Conservation (phyloP, 1,140 invertebrate genomes). For the Batillaria attramentaria region DNA sequence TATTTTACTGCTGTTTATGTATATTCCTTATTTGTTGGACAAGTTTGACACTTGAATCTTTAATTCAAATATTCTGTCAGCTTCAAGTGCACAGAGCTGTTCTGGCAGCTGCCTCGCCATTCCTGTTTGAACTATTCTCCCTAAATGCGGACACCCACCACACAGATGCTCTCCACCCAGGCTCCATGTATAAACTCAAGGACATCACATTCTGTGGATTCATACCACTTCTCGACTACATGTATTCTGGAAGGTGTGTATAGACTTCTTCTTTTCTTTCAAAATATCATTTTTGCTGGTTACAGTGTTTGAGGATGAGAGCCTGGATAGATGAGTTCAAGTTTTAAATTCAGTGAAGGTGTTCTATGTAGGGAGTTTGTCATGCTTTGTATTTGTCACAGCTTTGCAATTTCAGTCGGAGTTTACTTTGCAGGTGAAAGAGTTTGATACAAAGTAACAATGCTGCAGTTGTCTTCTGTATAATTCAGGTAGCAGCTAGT, state of each 20-base stretch:
- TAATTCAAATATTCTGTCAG: background rate
- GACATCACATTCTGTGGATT: conserved; percentile 80
- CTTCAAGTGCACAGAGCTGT: conserved; percentile 84
- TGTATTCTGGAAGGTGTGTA: conserved; percentile 80
- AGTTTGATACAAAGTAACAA: too few species aligned
- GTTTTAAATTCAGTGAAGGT: too few species aligned
- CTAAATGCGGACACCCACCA: conserved; percentile 40
- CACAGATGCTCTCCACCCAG: background rate
- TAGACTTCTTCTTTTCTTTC: background rate
- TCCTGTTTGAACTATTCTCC: conserved; percentile 84
- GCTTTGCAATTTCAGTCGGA: too few species aligned
- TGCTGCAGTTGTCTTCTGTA: too few species aligned
- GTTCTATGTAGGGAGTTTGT: too few species aligned
- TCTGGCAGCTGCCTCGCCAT: conserved; percentile 82
- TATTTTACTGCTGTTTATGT: background rate
- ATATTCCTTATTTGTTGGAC: background rate
- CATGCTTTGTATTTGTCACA: too few species aligned
- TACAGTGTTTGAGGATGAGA: too few species aligned
- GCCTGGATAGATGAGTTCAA: too few species aligned
- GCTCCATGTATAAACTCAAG: conserved; percentile 71
- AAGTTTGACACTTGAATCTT: background rate
- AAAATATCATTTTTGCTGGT: too few species aligned
- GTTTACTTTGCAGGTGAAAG: too few species aligned
- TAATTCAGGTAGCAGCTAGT: too few species aligned
- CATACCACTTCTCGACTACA: conserved; percentile 84